These are phyloP conservation scores for Podilymbus podiceps DNA, from an alignment of 2,113 vertebrate genomes.

Conservation along the genomic window DNA sequence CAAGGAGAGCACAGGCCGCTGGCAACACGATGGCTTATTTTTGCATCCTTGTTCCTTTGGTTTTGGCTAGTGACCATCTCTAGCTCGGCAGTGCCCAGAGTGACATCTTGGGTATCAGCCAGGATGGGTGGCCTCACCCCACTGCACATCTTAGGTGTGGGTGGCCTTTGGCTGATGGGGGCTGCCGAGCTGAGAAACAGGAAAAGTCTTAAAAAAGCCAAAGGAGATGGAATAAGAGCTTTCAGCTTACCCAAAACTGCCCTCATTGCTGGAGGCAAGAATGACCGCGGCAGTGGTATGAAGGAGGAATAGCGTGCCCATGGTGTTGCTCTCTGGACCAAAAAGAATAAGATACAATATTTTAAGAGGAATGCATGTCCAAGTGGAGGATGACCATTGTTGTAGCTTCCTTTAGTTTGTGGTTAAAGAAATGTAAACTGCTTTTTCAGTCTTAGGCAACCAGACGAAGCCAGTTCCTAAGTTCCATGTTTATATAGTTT, in stretches of 20 bases:
- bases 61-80: neutral
- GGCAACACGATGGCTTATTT: neutral
- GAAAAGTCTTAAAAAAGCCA: neutral
- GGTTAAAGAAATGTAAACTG: neutral
- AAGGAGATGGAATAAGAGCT: neutral
- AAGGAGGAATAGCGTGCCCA: fast-evolving
- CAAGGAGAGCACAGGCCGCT: neutral
- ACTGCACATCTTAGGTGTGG: neutral
- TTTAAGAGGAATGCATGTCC: neutral
- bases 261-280: neutral
- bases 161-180: neutral
- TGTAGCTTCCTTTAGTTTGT: neutral
- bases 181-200: fast-evolving
- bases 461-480: neutral
- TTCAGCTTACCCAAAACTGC: neutral
- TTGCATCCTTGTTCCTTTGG: neutral
- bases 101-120: neutral
- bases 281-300: neutral
- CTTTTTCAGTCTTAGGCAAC: neutral
- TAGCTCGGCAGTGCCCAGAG: neutral
- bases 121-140: neutral
- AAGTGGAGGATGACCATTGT: neutral
- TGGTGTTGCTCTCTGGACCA: neutral
- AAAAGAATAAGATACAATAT: neutral
- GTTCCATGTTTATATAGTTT: neutral